These are phyloP conservation scores for Megaptera novaeangliae DNA, from an alignment of 2,113 vertebrate species.

Conservation along the genomic window DNA sequence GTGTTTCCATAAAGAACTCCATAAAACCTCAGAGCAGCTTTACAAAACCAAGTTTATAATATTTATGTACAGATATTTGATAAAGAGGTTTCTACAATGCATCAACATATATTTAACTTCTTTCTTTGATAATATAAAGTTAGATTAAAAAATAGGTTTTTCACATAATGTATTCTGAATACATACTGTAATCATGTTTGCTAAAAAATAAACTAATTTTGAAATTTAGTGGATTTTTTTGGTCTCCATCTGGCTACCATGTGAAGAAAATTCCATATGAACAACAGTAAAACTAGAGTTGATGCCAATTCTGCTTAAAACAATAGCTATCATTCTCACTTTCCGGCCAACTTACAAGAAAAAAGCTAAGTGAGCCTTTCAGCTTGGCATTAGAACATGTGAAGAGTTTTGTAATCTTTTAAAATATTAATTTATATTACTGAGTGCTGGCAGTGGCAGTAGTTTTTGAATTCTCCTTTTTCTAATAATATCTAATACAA, in stretches of 20 bases:
- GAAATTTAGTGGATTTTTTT: background rate
- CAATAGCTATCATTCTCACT: background rate
- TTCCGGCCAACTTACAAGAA: background rate
- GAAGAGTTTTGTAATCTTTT: background rate
- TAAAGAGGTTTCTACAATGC: background rate
- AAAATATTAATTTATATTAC: background rate
- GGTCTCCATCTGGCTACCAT: background rate
- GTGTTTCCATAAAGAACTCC: background rate
- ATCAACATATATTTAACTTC: background rate
- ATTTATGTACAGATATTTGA: background rate
- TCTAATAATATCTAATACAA: background rate
- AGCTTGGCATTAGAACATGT: background rate
- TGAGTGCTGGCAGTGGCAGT: background rate
- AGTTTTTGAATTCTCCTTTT: background rate
- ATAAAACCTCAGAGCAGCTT: background rate
- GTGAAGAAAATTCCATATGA: constrained; percentile 44
- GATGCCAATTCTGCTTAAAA: constrained; percentile 4
- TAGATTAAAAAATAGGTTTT: background rate
- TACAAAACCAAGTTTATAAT: background rate
- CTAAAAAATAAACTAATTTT: constrained; percentile 16
- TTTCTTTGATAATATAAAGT: background rate
- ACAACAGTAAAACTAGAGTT: constrained; percentile 9
- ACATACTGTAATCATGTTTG: background rate
- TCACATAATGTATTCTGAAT: background rate
- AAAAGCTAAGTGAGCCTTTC: constrained; percentile 15